These are phyloP conservation scores for Mergus octosetaceus DNA, from an alignment of 2,797 vertebrate genomes.

Conservation along the genomic window DNA sequence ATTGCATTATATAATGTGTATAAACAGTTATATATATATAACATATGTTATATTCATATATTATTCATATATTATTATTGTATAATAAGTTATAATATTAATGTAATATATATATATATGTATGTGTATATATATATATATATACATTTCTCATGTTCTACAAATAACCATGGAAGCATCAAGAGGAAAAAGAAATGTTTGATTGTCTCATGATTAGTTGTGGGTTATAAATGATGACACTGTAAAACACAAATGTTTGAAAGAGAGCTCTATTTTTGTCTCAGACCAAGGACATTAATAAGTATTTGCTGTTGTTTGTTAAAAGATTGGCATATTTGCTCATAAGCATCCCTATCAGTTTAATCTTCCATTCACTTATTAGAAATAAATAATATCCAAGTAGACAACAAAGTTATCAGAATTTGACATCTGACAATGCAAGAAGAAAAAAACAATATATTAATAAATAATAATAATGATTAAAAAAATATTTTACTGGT, in stretches of 20 bases:
- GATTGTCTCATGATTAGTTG: background rate
- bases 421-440: background rate
- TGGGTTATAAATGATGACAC: background rate
- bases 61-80: too few species aligned
- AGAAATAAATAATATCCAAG: background rate
- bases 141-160: background rate
- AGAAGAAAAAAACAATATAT: background rate
- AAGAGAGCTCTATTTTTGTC: background rate
- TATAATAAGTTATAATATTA: too few species aligned
- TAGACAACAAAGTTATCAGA: background rate
- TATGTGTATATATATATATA: too few species aligned
- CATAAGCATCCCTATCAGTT: background rate
- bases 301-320: background rate
- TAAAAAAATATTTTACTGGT: too few species aligned
- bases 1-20: too few species aligned
- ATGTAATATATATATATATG: too few species aligned
- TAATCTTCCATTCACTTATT: background rate
- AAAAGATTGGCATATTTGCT: background rate
- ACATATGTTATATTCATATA: too few species aligned
- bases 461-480: too few species aligned
- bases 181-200: background rate
- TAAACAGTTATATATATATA: too few species aligned
- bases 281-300: background rate
- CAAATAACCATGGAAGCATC: background rate
- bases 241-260: background rate